Base-by-base conservation (phyloP, 2,888 invertebrate genomes). In the Clepsis dumicolana region DNA sequence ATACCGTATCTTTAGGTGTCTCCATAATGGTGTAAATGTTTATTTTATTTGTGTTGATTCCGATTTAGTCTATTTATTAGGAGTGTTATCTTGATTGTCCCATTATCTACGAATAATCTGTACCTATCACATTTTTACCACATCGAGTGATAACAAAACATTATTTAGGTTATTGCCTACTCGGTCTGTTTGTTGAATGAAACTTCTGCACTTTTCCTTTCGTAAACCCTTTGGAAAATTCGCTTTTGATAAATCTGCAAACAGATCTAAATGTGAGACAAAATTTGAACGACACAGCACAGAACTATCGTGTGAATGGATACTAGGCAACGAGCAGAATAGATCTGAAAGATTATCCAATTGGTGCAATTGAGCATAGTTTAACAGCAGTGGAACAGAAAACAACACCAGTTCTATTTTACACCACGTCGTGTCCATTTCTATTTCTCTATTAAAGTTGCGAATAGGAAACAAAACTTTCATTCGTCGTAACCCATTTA, bases 1-100 rank as follows among this genome's bases (percentile, higher is more conserved):
- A 8, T n/a, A 57, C 18, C 14, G 16, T 48, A 32, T 35, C 56
- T 48, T 48, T 57, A 48, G 56, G 32, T 25, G 32, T 44, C n/a
- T 25, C 64, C 64, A 64, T 64, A 16, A 14, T 48, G n/a, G 1
- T 54, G 29, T 18, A n/a, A 10, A 4, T 24, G 14, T 52, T 25
- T 48, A 21, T 48, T 48, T 48, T 12, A 3, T 3, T 21, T 4
- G 21, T 3, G 10, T 21, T 21, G 8, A 2, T 21, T 48, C 10
- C 48, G 21, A 21, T 48, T 48, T 48, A 48, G 12, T 21, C 2
- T 48, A 48, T 48, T 21, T 48, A 48, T 48, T 21, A 21, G 12
- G 12, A 14, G 18, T 12, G 48, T 48, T 48, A 48, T 48, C 21
- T 21, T 8, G 48, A 21, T 12, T 12, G 21, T 48, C 12, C 21